Conservation (phyloP, 1,140 invertebrate species). For the Camponotus pennsylvanicus region DNA sequence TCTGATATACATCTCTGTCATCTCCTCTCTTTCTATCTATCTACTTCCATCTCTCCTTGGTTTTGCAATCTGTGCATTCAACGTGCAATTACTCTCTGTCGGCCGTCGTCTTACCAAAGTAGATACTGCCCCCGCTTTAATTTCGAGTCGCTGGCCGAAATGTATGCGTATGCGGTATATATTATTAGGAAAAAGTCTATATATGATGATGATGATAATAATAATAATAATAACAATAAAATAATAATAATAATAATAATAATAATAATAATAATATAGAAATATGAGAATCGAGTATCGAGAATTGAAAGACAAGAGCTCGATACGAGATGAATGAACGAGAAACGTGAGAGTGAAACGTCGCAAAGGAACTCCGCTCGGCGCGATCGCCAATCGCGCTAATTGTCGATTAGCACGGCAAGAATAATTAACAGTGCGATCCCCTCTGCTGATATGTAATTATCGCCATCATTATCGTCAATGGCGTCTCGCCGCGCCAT, state of each 20-base stretch:
- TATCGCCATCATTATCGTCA: not conserved
- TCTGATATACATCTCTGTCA: constrained; percentile 49
- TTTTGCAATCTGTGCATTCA: constrained; percentile 66
- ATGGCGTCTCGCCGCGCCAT: not conserved
- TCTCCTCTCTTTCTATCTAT: constrained; percentile 32
- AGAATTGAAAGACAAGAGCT: constrained; percentile 10
- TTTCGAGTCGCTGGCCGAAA: constrained; percentile 45
- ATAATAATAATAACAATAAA: not conserved
- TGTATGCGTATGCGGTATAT: constrained; percentile 53
- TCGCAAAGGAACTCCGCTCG: constrained; percentile 42
- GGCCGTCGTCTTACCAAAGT: constrained; percentile 73
- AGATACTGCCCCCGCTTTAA: constrained; percentile 67
- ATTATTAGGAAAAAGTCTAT: not conserved
- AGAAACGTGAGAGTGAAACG: constrained; percentile 14
- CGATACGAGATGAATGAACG: constrained; percentile 2
- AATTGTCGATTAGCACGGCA: constrained; percentile 24
- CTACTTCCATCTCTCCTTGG: constrained; percentile 23
- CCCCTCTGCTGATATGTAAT: not conserved
- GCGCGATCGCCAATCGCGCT: constrained; percentile 41
- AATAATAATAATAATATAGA: not conserved
- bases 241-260: not conserved
- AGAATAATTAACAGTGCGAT: constrained; percentile 21
- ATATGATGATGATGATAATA: too few species aligned
- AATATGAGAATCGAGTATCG: constrained; percentile 2
- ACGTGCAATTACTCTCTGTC: constrained; percentile 70